phyloP scores from a whole-genome alignment of 2,113 vertebrate genomes.

The Aix galericulata region DNA sequence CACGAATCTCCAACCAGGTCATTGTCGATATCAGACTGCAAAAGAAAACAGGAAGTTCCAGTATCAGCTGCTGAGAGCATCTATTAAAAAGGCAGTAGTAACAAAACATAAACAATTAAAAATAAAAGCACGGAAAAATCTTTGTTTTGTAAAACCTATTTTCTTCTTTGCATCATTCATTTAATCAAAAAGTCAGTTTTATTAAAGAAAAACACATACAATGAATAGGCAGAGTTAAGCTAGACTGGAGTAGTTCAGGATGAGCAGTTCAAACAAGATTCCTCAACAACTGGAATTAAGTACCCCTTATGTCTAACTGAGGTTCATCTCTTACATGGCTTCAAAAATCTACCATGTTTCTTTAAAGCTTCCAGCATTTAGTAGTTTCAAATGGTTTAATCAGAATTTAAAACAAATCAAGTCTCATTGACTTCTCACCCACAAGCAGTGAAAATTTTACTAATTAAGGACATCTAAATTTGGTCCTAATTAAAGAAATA shows the following conservation, averaged over 20 bases:
- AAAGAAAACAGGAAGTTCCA: conserved; percentile 46
- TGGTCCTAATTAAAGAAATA: neutral
- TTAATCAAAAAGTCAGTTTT: neutral
- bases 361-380: neutral
- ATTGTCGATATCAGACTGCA: conserved; percentile 91
- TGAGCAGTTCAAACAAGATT: neutral
- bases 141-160: neutral
- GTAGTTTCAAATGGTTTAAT: neutral
- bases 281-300: neutral
- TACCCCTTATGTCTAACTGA: neutral
- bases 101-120: neutral
- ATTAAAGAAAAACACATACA: neutral
- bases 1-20: conserved; percentile 97
- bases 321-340: neutral
- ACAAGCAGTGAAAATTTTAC: neutral
- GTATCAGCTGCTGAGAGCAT: neutral
- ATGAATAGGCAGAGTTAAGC: neutral
- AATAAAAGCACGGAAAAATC: neutral
- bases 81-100: neutral
- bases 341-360: neutral
- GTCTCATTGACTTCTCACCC: neutral
- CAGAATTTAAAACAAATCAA: neutral
- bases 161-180: neutral
- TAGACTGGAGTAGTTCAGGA: neutral
- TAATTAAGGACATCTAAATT: neutral